These are phyloP conservation scores for Dynastes grantii DNA, from an alignment of 2,888 invertebrate species.

Conservation along the genomic window DNA sequence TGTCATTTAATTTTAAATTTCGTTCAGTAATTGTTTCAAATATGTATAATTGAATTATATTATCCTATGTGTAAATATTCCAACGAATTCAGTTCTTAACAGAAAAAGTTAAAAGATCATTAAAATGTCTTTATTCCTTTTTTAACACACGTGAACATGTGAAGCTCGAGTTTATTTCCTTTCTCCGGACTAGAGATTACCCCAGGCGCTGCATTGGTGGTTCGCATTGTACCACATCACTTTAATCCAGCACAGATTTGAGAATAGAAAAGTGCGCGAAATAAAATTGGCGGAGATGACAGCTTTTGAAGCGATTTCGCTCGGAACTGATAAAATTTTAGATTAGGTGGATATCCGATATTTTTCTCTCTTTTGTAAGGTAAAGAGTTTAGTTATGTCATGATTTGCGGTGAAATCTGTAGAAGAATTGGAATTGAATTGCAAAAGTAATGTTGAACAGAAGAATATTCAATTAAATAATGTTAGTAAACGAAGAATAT, in stretches of 20 bases:
- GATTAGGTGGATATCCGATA: conserved; percentile 29
- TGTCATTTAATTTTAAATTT: too few relatives aligned
- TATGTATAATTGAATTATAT: too few relatives aligned
- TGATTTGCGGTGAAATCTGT: conserved; percentile 29
- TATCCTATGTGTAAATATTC: too few relatives aligned
- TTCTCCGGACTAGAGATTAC: not conserved
- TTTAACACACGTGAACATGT: too few relatives aligned
- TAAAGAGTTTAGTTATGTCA: conserved; percentile 14
- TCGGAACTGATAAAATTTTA: conserved; percentile 36
- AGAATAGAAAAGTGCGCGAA: conserved; percentile 16
- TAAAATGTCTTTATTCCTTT: too few relatives aligned
- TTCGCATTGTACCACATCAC: conserved; percentile 4
- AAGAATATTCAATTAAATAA: too few relatives aligned
- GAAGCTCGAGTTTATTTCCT: not conserved
- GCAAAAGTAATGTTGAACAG: too few relatives aligned
- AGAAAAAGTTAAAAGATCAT: too few relatives aligned
- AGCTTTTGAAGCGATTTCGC: conserved; percentile 35
- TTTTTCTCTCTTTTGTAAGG: not conserved
- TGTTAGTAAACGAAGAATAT: too few relatives aligned
- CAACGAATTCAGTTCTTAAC: too few relatives aligned
- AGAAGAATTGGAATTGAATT: too few relatives aligned
- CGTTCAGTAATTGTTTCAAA: too few relatives aligned
- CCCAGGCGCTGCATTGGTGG: not conserved
- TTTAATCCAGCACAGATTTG: conserved; percentile 26
- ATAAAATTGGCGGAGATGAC: conserved; percentile 34